phyloP scores from a whole-genome alignment of 92 coral and sea anemone species.

The Parazoanthus atlanticus region DNA sequence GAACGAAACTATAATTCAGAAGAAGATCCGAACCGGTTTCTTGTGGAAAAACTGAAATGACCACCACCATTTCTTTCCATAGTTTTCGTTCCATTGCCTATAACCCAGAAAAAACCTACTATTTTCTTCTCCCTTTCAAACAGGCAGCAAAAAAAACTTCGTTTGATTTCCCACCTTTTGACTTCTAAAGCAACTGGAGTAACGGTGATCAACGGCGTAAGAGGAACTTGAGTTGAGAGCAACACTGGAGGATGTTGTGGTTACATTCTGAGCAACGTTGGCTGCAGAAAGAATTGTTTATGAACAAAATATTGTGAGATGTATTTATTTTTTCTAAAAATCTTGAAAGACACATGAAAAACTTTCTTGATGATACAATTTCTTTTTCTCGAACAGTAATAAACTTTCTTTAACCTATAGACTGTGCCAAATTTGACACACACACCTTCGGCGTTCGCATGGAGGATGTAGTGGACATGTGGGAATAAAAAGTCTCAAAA shows the following conservation, averaged over 20 bases:
- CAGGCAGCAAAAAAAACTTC: background rate
- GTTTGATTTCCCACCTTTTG: background rate
- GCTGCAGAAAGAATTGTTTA: background rate
- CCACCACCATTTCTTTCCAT: too few relatives aligned
- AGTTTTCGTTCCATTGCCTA: too few relatives aligned
- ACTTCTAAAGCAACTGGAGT: conserved; percentile 1
- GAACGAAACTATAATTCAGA: too few relatives aligned
- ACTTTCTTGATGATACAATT: too few relatives aligned
- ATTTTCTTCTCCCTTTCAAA: too few relatives aligned
- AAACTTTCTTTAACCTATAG: background rate
- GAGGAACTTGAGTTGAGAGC: background rate
- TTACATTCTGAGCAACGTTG: background rate
- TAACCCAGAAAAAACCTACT: too few relatives aligned
- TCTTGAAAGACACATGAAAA: too few relatives aligned
- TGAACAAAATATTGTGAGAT: background rate
- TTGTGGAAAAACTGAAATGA: too few relatives aligned
- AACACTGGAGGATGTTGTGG: conserved; percentile 5
- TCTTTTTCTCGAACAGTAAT: too few relatives aligned
- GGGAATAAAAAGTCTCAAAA: too few relatives aligned
- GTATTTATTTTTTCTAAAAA: background rate
- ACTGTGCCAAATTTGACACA: background rate
- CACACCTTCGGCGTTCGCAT: background rate
- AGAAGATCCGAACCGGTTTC: too few relatives aligned
- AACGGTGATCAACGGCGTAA: background rate
- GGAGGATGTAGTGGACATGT: too few relatives aligned